Conservation (phyloP, 2,888 invertebrate species). For the Hirtodrosophila trivittata region DNA sequence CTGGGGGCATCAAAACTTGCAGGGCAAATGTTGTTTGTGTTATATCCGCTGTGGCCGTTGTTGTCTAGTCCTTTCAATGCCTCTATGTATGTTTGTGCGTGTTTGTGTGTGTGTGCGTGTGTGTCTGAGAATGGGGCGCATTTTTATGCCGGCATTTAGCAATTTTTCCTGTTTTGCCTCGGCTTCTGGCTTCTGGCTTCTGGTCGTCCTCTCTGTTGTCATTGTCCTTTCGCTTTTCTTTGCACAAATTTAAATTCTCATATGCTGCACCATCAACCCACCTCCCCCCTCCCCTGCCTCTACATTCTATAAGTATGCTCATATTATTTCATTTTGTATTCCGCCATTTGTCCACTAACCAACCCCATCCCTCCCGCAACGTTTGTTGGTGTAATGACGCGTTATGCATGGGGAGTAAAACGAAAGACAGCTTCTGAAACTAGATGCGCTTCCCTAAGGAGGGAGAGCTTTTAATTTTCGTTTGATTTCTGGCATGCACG, state of each 20-base stretch:
- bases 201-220: background rate
- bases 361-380: background rate
- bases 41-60: conserved; percentile 40
- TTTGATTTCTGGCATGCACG: conserved; percentile 57
- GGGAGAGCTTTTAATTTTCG: conserved; percentile 63
- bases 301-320: conserved; percentile 27
- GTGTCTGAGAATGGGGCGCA: conserved; percentile 41
- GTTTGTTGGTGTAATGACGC: conserved; percentile 69
- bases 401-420: conserved; percentile 68
- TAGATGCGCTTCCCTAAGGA: conserved; percentile 25
- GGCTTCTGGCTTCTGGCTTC: conserved; percentile 30
- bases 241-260: conserved; percentile 40
- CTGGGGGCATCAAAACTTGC: conserved; percentile 29
- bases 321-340: conserved; percentile 35
- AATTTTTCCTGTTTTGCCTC: conserved; percentile 49
- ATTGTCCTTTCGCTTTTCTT: conserved; percentile 57
- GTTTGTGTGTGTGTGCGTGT: conserved; percentile 10
- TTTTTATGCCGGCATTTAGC: conserved; percentile 63
- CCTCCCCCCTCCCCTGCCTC: background rate
- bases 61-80: conserved; percentile 9
- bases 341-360: conserved; percentile 41
- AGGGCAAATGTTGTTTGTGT: conserved; percentile 44
- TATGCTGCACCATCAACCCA: conserved; percentile 11
- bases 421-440: conserved; percentile 15
- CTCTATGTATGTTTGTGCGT: background rate